phyloP scores from a whole-genome alignment of 2,797 vertebrate species.

The Mormyrops boulengeri region DNA sequence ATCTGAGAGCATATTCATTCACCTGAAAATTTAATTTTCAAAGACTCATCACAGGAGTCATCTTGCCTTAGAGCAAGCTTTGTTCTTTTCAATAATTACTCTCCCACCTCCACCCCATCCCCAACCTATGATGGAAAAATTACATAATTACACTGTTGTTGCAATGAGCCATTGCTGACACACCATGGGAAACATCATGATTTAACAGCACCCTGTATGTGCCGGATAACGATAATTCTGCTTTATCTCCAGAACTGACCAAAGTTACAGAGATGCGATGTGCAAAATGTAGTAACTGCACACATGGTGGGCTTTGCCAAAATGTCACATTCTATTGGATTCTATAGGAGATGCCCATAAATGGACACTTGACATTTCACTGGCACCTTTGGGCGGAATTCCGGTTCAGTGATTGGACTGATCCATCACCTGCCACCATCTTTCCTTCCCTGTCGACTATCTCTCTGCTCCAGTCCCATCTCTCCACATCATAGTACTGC shows the following conservation, averaged over 20 bases:
- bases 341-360: neutral
- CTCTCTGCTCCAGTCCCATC: neutral
- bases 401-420: neutral
- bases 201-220: neutral
- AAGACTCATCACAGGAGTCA: neutral
- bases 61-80: neutral
- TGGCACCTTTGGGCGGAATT: neutral
- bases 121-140: neutral
- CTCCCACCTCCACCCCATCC: neutral
- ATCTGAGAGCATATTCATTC: neutral
- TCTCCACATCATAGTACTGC: neutral
- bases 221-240: neutral
- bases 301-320: neutral
- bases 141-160: constrained; percentile 2
- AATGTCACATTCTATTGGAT: neutral
- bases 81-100: constrained; percentile 7
- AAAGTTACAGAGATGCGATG: neutral
- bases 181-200: neutral
- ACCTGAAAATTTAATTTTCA: neutral
- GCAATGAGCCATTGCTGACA: neutral
- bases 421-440: neutral
- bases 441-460: neutral
- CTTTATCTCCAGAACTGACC: neutral
- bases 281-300: neutral
- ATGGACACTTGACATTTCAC: neutral